Evolutionary conservation across 2,113 vertebrate species (phyloP), one percentile per base, ranked within the genome.

Genomic region (Pteronura brasiliensis): DNA sequence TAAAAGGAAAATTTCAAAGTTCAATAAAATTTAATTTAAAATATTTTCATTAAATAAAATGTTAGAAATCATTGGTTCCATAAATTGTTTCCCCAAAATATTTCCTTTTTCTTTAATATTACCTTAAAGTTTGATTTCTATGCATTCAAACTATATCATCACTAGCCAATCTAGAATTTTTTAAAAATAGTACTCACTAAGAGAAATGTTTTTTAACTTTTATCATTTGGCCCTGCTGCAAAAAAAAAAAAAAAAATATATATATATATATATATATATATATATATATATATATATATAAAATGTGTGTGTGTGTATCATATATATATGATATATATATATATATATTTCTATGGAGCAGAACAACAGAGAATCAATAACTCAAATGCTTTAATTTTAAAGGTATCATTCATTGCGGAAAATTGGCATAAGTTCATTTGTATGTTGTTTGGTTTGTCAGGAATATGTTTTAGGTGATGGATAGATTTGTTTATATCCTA

Each of bases 371-470:
- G 18, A 74, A 93, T 25, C 9, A 12, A 27, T 25, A 61, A 27
- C 80, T 87, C 47, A 79, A 93, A 65, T 71, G 76, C 59, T 95
- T 52, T 90, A 59, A 95, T 23, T 89, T 89, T 67, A 95, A 95
- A 31, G 6, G 72, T 39, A 42, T 49, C 57, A 91, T 83, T 96
- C 47, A n/a, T 42, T 93, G 9, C 61, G 11, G 93, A 71, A 69
- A 63, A 90, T 1, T 69, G 49, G 31, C n/a, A 74, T n/a, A 72
- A 31, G 18, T 57, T 69, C 10, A 72, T 36, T 76, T 88, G n/a
- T 13, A 44, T 29, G 34, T 67, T 89, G 10, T 82, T 97, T 80
- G 92, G 69, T 71, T 69, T 82, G 7, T 87, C 25, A 91, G 80
- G 27, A 91, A 72, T 82, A 55, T 25, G 17, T 71, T 85, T 89